phyloP scores from a whole-genome alignment of 2,888 invertebrate genomes.

The Brachypalpus laphriformis region DNA sequence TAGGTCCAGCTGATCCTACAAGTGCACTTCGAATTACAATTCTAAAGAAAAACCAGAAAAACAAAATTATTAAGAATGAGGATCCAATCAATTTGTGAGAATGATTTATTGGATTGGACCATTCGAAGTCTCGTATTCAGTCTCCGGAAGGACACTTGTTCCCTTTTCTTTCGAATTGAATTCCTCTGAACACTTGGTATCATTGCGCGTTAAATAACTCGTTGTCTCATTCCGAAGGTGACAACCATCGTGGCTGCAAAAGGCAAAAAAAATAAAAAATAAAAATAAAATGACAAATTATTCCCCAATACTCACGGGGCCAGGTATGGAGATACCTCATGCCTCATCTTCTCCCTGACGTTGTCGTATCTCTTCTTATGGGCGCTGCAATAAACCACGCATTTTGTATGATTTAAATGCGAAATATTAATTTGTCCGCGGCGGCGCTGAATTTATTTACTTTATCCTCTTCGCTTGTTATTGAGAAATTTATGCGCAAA shows the following conservation, averaged over 20 bases:
- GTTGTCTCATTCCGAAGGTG: slow-evolving; percentile 54
- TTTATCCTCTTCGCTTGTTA: slow-evolving; percentile 44
- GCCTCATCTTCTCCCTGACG: slow-evolving; percentile 14
- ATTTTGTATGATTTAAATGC: slow-evolving; percentile 60
- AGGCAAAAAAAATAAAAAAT: not conserved
- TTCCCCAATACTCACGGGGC: slow-evolving; percentile 24
- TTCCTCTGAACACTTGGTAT: slow-evolving; percentile 24
- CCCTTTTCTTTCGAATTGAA: slow-evolving; percentile 12
- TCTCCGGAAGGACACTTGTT: slow-evolving; percentile 29
- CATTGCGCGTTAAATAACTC: slow-evolving; percentile 51
- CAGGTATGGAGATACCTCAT: not conserved
- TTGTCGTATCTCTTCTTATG: slow-evolving; percentile 30
- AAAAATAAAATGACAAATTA: not conserved
- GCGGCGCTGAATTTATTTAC: slow-evolving; percentile 42
- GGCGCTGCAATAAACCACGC: slow-evolving; percentile 41
- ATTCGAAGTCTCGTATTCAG: not conserved
- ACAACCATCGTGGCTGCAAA: slow-evolving; percentile 10
- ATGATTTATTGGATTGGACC: slow-evolving; percentile 50
- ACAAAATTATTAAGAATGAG: slow-evolving; percentile 19
- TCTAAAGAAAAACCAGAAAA: not conserved
- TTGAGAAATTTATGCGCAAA: slow-evolving; percentile 57
- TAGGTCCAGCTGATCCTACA: not conserved
- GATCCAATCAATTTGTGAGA: slow-evolving; percentile 51
- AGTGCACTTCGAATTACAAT: not conserved
- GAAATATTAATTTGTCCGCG: slow-evolving; percentile 56